Conservation (phyloP, 2,797 vertebrate species). For the Pangasius djambal region DNA sequence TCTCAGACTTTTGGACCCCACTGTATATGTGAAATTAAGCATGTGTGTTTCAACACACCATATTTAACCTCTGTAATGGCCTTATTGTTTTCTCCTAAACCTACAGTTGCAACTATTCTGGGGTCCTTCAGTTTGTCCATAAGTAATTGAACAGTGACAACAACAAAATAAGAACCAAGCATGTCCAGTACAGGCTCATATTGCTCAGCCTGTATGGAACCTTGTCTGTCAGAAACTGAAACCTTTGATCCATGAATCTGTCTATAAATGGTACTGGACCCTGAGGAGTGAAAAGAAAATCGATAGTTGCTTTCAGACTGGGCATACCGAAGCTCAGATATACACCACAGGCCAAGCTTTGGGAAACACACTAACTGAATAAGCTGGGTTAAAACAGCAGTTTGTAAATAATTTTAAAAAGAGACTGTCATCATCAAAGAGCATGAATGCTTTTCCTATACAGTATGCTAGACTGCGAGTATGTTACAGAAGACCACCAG, state of each 20-base stretch:
- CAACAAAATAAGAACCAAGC: constrained; percentile 9
- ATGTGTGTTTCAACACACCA: background rate
- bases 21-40: background rate
- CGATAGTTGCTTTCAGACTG: constrained; percentile 21
- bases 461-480: too few species aligned
- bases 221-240: constrained; percentile 23
- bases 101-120: background rate
- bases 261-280: constrained; percentile 21
- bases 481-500: too few species aligned
- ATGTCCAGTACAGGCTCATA: background rate
- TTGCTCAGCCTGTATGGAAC: background rate
- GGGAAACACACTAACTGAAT: background rate
- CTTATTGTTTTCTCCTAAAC: background rate
- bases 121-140: background rate
- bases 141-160: constrained; percentile 16
- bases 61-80: background rate
- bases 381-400: background rate
- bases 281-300: constrained; percentile 27
- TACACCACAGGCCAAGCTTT: constrained; percentile 24
- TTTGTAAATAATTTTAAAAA: too few species aligned
- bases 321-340: constrained; percentile 6
- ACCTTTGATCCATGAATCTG: constrained; percentile 20
- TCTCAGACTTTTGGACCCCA: background rate
- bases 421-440: too few species aligned
- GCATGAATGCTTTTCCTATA: too few species aligned